Conservation (phyloP, 1,140 invertebrate genomes). For the Thaumatotibia leucotreta region DNA sequence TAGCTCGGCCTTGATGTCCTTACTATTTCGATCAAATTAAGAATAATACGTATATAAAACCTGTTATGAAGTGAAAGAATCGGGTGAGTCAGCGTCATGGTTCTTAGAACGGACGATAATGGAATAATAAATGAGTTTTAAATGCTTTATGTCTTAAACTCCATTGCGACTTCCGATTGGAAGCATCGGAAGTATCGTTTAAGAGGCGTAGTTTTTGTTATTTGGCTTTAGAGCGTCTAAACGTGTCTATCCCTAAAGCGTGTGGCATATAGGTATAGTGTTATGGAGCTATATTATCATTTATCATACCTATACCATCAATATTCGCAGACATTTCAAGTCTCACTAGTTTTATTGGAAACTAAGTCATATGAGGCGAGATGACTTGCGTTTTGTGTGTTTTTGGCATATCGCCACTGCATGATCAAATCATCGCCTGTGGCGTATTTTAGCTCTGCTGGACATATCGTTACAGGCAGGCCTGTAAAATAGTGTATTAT, state of each 20-base stretch:
- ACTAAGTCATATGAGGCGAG: neutral
- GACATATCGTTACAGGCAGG: no score
- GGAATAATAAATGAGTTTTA: neutral
- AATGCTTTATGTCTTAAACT: neutral
- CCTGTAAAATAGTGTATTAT: no score
- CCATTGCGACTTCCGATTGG: neutral
- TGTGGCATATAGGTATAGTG: no score
- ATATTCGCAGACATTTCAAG: neutral
- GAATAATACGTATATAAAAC: no score
- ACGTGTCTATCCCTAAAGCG: no score
- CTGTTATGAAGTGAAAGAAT: neutral
- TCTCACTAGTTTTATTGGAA: neutral
- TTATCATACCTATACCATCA: no score
- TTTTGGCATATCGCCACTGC: neutral
- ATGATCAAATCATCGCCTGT: neutral
- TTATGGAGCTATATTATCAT: no score
- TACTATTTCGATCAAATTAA: no score
- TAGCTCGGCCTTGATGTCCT: no score
- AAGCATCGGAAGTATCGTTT: neutral
- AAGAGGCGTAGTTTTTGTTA: no score
- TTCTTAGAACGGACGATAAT: neutral
- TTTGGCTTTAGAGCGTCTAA: no score
- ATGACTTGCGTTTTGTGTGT: neutral
- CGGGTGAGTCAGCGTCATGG: neutral
- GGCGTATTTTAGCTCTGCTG: neutral